These are phyloP conservation scores for Meleagris gallopavo DNA, from an alignment of 2,113 vertebrate species.

Conservation along the genomic window DNA sequence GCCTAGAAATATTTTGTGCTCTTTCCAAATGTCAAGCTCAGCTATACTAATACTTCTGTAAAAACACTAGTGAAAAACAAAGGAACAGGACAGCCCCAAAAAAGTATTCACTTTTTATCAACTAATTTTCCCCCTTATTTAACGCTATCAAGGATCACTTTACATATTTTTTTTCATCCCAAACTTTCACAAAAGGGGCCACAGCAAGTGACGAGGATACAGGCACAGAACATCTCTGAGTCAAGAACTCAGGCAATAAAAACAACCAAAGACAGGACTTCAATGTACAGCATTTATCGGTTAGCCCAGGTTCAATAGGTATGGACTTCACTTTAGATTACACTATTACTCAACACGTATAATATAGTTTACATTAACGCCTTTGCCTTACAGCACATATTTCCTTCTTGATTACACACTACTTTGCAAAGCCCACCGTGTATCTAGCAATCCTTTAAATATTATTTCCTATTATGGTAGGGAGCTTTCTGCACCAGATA, in stretches of 20 bases:
- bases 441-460: background rate
- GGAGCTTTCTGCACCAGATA: background rate
- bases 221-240: background rate
- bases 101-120: background rate
- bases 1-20: constrained; percentile 2
- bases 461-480: background rate
- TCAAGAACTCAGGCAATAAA: background rate
- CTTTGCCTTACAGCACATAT: background rate
- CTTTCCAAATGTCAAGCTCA: constrained; percentile 38
- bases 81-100: background rate
- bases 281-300: background rate
- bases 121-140: background rate
- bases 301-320: background rate
- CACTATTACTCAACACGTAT: background rate
- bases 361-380: background rate
- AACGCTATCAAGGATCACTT: background rate
- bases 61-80: background rate
- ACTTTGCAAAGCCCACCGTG: background rate
- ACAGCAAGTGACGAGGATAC: background rate
- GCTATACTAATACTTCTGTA: background rate
- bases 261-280: background rate
- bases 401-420: background rate
- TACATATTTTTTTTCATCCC: background rate
- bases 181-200: background rate
- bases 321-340: background rate